These are phyloP conservation scores for Machimus atricapillus DNA, from an alignment of 2,888 invertebrate species.

Conservation along the genomic window DNA sequence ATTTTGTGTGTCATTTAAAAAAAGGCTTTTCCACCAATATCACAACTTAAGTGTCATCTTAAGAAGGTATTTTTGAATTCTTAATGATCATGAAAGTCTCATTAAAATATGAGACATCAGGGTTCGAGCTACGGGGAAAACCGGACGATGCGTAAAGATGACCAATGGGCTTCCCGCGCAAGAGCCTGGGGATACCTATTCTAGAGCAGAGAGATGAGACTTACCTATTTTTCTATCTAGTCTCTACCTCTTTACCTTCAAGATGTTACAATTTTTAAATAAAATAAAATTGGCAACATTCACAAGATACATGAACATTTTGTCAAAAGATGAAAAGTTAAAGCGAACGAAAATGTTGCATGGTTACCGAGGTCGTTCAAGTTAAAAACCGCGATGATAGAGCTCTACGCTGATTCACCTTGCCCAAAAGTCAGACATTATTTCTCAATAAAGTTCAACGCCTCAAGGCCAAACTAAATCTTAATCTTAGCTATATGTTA, in stretches of 20 bases:
- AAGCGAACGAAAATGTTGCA: background rate
- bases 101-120: background rate
- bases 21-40: background rate
- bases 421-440: background rate
- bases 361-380: background rate
- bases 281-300: background rate
- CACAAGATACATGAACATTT: background rate
- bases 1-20: background rate
- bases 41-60: background rate
- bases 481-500: background rate
- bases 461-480: background rate
- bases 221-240: background rate
- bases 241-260: background rate
- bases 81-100: background rate
- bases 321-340: background rate
- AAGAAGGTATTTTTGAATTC: background rate
- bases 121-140: background rate
- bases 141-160: background rate
- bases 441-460: constrained; percentile 14
- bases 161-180: background rate
- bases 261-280: background rate
- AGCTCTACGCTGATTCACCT: background rate
- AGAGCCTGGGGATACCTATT: background rate
- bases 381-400: constrained; percentile 1
- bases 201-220: background rate